A percentile compares a stretch with the other conserved stretches of the same genome.
Evolutionary conservation across 2,797 vertebrate genomes (phyloP).

Genomic region (Megalops cyprinoides): DNA sequence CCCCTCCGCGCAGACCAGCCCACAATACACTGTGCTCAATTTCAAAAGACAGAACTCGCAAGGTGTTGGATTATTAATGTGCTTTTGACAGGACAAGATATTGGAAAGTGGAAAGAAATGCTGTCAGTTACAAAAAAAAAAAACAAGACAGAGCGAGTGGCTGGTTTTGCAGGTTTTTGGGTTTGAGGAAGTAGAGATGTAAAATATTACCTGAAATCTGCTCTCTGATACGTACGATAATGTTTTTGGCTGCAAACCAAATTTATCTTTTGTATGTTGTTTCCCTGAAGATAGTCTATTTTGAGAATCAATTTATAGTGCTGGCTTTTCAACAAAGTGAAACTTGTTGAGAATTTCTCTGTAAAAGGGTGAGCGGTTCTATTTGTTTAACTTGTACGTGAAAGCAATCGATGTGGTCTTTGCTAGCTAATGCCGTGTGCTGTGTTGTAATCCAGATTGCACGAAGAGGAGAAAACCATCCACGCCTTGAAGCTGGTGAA

Average conservation of each 20-base stretch:
- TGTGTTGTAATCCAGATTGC: conserved; percentile 78
- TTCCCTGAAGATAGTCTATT: too few relatives aligned
- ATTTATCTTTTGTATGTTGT: not conserved
- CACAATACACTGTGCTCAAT: not conserved
- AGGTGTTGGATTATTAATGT: not conserved
- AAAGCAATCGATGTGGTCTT: not conserved
- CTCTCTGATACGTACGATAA: not conserved
- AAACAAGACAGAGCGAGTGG: not conserved
- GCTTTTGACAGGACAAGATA: not conserved
- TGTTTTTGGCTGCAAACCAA: not conserved
- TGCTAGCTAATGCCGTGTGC: too few relatives aligned
- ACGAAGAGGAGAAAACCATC: conserved; percentile 94
- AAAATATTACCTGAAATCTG: not conserved
- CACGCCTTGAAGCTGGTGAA: conserved; percentile 71
- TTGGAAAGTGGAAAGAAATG: not conserved
- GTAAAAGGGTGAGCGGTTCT: conserved; percentile 14
- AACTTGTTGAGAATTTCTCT: not conserved
- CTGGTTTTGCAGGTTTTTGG: not conserved
- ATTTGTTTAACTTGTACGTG: not conserved
- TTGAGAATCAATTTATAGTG: too few relatives aligned
- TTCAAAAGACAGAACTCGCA: too few relatives aligned
- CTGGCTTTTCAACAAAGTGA: not conserved
- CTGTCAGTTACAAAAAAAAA: not conserved
- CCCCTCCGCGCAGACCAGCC: not conserved
- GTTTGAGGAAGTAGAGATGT: not conserved